Percentiles rank a stretch among this genome's conserved stretches.
Conservation (phyloP, 2,888 invertebrate genomes). For the Mactromeris polynyma region DNA sequence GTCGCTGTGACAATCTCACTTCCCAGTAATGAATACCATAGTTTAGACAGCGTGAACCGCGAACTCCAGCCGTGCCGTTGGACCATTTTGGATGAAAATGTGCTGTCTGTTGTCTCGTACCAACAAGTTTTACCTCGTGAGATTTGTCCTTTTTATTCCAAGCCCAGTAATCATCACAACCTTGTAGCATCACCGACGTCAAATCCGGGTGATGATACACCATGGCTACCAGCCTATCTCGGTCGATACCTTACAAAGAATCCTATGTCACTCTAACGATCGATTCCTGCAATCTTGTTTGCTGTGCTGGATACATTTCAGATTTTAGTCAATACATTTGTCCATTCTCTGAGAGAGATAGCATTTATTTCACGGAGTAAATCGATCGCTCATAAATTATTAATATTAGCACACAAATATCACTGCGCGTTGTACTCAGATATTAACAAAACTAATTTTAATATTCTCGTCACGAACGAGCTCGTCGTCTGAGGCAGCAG, state of each 20-base stretch:
- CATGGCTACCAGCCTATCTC: conserved; percentile 40
- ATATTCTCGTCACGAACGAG: not conserved
- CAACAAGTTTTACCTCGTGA: conserved; percentile 89
- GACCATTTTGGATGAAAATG: conserved; percentile 93
- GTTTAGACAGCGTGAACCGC: conserved; percentile 91
- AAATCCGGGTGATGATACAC: conserved; percentile 63
- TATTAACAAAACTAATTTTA: not conserved
- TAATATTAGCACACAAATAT: not conserved
- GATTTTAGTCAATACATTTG: conserved; percentile 29
- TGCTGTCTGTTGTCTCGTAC: conserved; percentile 88
- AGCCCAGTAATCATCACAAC: conserved; percentile 91
- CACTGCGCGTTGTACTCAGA: not conserved
- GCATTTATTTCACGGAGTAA: not conserved
- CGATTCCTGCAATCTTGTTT: conserved; percentile 39
- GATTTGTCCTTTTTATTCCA: conserved; percentile 90
- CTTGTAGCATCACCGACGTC: conserved; percentile 84
- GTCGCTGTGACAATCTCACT: conserved; percentile 89
- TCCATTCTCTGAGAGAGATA: not conserved
- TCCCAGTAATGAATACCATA: conserved; percentile 90
- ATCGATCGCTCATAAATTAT: conserved; percentile 41
- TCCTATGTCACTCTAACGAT: conserved; percentile 33
- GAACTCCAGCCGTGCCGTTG: conserved; percentile 91
- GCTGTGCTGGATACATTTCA: conserved; percentile 6
- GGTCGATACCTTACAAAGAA: conserved; percentile 32
- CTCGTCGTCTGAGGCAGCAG: not conserved